Evolutionary conservation across 2,113 vertebrate genomes (phyloP), one percentile per base, ranked within the genome.

Genomic region (Cyprinodon brontotheroides): DNA sequence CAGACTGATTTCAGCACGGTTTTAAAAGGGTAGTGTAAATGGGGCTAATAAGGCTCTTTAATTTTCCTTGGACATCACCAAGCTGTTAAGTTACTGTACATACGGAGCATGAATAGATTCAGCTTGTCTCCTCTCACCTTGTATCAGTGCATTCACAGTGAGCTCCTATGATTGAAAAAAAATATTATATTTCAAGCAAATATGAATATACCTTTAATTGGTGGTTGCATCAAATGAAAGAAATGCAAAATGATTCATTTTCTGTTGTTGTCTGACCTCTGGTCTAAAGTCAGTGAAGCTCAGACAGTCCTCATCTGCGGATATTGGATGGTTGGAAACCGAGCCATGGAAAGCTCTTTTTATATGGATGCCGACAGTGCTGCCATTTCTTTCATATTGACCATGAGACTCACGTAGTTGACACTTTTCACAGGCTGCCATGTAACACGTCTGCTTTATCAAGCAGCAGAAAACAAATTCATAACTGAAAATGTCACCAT

Each of bases 381-480:
- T 22, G 39, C 63, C 63, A 22, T 65, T 41, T 22, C 63, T 43
- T 11, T 39, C 9, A 7, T 41, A 65, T 43, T 43, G 63, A 65
- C 63, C 39, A 65, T 43, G 63, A 65, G 40, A 43, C 20, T 65
- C 40, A 22, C 63, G 11, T 40, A 22, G 17, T 22, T 43, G 39
- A 43, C 63, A 22, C 63, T 43, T 65, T 43, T 41, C 63, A 43
- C 63, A 12, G 20, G 20, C 40, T 22, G 40, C 63, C 40, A 43
- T 43, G 40, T 22, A 22, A 65, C 63, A 65, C 39, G 20, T 43
- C 63, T n/a, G n/a, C 11, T 43, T 65, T 43, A 11, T 43, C 63
- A 65, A 43, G 63, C 39, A 41, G 40, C 9, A n/a, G 41, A 65
- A 65, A 65, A 65, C 63, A 65, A 65, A 65, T 43, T 65, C 63